A percentile compares a stretch with the other conserved stretches of the same genome.
Conservation (phyloP, 2,113 vertebrate species). For the Myodes glareolus region DNA sequence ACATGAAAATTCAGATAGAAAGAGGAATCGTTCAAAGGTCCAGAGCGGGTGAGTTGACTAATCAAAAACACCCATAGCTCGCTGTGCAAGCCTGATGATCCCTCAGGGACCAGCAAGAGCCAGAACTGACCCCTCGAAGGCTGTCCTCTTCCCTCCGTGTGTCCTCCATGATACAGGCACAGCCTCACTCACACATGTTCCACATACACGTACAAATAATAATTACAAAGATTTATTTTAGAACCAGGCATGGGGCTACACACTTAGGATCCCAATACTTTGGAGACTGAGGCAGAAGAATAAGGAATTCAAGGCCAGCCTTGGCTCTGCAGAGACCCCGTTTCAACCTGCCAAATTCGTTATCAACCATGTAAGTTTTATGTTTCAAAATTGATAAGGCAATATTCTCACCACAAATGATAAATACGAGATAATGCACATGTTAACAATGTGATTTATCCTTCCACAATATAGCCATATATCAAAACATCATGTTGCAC, state of each 20-base stretch:
- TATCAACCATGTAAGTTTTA: not conserved
- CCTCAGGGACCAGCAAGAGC: not conserved
- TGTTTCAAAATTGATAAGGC: not conserved
- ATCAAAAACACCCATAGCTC: not conserved
- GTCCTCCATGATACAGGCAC: not conserved
- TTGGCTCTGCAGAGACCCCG: not conserved
- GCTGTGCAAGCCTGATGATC: not conserved
- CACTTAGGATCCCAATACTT: not conserved
- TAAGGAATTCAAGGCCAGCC: not conserved
- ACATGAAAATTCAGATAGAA: not conserved
- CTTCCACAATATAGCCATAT: not conserved
- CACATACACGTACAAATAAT: not conserved
- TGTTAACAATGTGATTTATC: not conserved
- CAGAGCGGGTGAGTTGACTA: not conserved
- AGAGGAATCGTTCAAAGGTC: not conserved
- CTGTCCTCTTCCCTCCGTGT: not conserved
- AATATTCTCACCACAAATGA: not conserved
- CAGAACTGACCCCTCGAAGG: not conserved
- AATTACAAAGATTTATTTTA: not conserved
- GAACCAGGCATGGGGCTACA: not conserved
- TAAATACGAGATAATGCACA: not conserved
- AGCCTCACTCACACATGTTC: too few relatives aligned
- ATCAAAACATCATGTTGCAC: not conserved
- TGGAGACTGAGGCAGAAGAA: not conserved
- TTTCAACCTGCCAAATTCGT: not conserved